phyloP scores from a whole-genome alignment of 2,888 invertebrate genomes.

The Nomada lathburiana region DNA sequence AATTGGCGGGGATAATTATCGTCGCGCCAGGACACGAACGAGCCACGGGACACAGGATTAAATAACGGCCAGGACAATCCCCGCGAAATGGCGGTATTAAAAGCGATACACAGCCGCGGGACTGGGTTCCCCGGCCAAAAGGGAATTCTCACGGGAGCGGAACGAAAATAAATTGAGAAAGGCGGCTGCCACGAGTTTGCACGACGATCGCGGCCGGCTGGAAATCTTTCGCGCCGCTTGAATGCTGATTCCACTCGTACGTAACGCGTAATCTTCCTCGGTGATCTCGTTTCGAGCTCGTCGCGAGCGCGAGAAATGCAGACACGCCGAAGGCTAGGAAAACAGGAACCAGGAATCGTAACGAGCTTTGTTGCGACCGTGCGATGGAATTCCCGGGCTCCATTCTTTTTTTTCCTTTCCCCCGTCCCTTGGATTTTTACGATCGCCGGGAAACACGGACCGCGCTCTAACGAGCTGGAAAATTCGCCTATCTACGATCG shows the following conservation, averaged over 20 bases:
- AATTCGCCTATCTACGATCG: constrained; percentile 14
- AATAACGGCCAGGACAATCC: constrained; percentile 16
- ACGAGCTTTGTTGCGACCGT: constrained; percentile 19
- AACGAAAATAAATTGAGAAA: constrained; percentile 3
- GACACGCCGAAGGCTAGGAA: constrained; percentile 18
- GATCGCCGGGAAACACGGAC: not conserved
- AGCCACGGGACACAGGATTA: not conserved
- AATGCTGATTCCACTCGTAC: not conserved
- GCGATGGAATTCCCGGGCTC: not conserved
- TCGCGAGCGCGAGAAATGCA: constrained; percentile 12
- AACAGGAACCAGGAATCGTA: constrained; percentile 12
- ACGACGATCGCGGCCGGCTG: not conserved
- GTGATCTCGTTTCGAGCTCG: constrained; percentile 22
- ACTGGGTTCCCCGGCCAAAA: not conserved
- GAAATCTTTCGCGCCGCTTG: constrained; percentile 20
- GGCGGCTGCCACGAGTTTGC: not conserved
- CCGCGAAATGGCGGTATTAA: constrained; percentile 20
- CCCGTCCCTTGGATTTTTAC: not conserved
- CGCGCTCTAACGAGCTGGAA: constrained; percentile 22
- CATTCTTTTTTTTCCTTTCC: not conserved
- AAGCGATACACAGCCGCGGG: not conserved
- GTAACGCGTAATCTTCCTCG: constrained; percentile 10
- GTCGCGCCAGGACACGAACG: not conserved
- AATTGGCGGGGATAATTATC: not conserved
- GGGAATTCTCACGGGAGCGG: constrained; percentile 10